Percentiles rank a stretch among this genome's conserved stretches.
These are phyloP conservation scores for Listronotus bonariensis DNA, from an alignment of 1,140 invertebrate species.

Conservation along the genomic window DNA sequence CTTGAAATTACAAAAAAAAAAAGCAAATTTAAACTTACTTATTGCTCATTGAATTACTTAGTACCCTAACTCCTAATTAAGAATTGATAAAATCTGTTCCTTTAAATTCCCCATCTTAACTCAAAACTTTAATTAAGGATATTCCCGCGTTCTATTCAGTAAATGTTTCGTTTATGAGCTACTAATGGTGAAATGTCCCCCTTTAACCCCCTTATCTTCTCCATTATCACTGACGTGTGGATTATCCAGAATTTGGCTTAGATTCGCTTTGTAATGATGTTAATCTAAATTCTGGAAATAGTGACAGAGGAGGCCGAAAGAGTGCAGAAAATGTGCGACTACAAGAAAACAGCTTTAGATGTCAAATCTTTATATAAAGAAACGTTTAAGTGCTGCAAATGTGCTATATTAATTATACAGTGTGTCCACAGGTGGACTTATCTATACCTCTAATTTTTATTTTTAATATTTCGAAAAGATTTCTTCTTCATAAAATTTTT, in stretches of 20 bases:
- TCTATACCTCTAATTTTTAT: too few species aligned
- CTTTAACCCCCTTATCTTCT: not conserved
- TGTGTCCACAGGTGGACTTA: too few species aligned
- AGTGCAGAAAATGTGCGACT: constrained; percentile 7
- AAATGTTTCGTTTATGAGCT: constrained; percentile 16
- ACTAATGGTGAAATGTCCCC: constrained; percentile 2
- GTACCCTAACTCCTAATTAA: too few species aligned
- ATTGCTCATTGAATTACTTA: too few species aligned
- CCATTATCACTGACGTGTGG: constrained; percentile 19
- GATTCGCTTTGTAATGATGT: constrained; percentile 22
- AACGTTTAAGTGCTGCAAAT: too few species aligned
- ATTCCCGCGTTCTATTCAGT: not conserved
- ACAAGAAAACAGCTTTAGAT: not conserved
- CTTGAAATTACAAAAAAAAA: too few species aligned
- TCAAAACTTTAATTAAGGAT: constrained; percentile 6
- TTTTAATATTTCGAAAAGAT: too few species aligned
- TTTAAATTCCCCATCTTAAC: not conserved
- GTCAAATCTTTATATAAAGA: too few species aligned
- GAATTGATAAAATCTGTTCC: not conserved
- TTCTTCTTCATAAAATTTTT: too few species aligned
- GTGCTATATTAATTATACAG: too few species aligned
- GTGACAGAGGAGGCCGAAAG: not conserved
- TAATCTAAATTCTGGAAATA: constrained; percentile 21
- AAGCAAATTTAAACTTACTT: too few species aligned
- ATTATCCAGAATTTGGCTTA: constrained; percentile 20